Base-by-base conservation (phyloP, 2,888 invertebrate genomes). In the Tinea trinotella region DNA sequence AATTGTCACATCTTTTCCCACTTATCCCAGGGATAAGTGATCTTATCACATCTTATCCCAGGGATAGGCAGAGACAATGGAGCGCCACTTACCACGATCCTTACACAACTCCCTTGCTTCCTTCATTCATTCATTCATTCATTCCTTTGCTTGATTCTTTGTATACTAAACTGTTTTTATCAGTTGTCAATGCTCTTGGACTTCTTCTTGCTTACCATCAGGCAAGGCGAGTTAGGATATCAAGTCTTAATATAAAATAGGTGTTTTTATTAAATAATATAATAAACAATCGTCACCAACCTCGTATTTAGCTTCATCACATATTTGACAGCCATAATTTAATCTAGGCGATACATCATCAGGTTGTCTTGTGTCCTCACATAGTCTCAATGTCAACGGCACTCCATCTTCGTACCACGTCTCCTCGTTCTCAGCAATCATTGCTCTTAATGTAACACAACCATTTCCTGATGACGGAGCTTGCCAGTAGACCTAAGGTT, bases 301-400 rank as follows among this genome's bases (percentile, higher is more conserved):
- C 73, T 84, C 83, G 63, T 84, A 84, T 59, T 84, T 84, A 50
- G 84, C 84, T 58, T 83, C 83, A 54, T 82, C 81, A 58, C 84
- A 84, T 7, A 76, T 69, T 10, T 68, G 60, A 50, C 84, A 84
- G n/a, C 79, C 69, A 3, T 68, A 64, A 57, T 83, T 83, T 0
- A 82, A 52, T 52, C 70, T 68, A 1, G 76, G 80, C 0, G 81
- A 65, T 0, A 77, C 65, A 55, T 84, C 84, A 56, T 84, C 83
- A 0, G 84, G 81, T 54, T 81, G 83, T 1, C 80, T 67, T 64
- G 71, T 60, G 20, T 84, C 84, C 57, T 84, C 84, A 52, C 84
- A 84, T 0, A 84, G 54, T 34, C 65, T 70, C 50, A 66, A 63
- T 0, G 75, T 74, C 20, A 84, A 61, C 0, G 81, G 81, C 0